Evolutionary conservation across 1,140 invertebrate genomes (phyloP), one percentile per base, ranked within the genome.

Genomic region (Saccostrea echinata): DNA sequence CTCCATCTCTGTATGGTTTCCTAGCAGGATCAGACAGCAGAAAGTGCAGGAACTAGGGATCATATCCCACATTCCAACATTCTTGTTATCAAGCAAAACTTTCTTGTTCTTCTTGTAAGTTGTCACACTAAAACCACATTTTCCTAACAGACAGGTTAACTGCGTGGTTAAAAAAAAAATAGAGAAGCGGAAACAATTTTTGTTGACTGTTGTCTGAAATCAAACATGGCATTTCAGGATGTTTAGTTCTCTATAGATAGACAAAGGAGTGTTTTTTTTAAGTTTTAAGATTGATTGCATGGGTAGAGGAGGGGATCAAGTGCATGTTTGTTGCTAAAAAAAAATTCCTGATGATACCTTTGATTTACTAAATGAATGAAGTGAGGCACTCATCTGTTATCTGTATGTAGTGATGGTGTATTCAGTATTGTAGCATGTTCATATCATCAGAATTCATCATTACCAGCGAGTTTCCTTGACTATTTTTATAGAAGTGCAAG

Each of bases 101-200:
- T 33, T 76, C 68, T 76, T 76, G 68, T 76, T 30, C 68, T 76
- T 76, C 68, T 30, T 76, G 68, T 76, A 16, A 76, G 30, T 76
- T 76, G 68, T 76, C 68, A 76, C 68, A 76, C 68, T 33, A 2
- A 76, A 27, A 76, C 68, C 68, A 33, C 27, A 30, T 76, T 76
- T 76, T 16, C 4, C 68, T 27, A 12, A 33, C 68, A 30, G 68
- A 76, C 68, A 76, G 68, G 68, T 76, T 24, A 76, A 35, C 12
- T 13, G 13, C 9, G 4, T 76, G 30, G 68, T 33, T 27, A 13
- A 76, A 24, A 64, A 24, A 1, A 64, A 64, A 24, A 9, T 13
- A 0, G 8, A 30, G 33, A 76, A 27, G 30, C 8, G 9, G 13
- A 61, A 61, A 30, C 24, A 64, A 21, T 21, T 30, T 27, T 11